A percentile compares a stretch with the other conserved stretches of the same genome.
Evolutionary conservation across 2,113 vertebrate species (phyloP).

Genomic region (Blennius ocellaris): DNA sequence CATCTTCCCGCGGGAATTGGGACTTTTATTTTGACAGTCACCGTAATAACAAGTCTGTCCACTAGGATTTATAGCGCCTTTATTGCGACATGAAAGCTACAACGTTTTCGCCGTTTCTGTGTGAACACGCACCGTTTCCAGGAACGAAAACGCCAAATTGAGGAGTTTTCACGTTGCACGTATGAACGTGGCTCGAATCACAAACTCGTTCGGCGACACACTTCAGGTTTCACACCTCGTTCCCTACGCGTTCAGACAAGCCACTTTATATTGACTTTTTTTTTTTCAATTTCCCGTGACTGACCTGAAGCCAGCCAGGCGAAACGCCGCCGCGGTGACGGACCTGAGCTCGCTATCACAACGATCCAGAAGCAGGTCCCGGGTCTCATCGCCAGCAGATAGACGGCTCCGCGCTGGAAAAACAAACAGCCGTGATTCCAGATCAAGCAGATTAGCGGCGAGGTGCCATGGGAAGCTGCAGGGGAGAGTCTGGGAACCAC

Average conservation of each 20-base stretch:
- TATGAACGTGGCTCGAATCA: too few relatives aligned
- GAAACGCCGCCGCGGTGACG: too few relatives aligned
- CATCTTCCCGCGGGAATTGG: too few relatives aligned
- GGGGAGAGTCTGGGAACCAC: constrained; percentile 65
- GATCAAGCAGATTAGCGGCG: constrained; percentile 67
- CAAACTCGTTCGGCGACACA: too few relatives aligned
- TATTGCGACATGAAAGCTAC: too few relatives aligned
- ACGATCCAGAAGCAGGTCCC: constrained; percentile 61
- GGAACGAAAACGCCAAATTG: too few relatives aligned
- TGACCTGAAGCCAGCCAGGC: constrained; percentile 2
- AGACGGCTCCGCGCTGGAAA: constrained; percentile 62
- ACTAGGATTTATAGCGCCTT: too few relatives aligned
- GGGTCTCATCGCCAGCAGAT: constrained; percentile 70
- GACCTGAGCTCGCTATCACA: constrained; percentile 56
- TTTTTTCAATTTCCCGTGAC: constrained; percentile 39
- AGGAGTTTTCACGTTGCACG: too few relatives aligned
- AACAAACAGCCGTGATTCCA: constrained; percentile 72
- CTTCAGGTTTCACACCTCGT: not conserved
- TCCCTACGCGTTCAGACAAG: not conserved
- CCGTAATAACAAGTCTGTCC: too few relatives aligned
- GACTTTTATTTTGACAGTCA: too few relatives aligned
- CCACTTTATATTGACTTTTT: not conserved
- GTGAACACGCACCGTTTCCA: too few relatives aligned
- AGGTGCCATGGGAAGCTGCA: constrained; percentile 69
- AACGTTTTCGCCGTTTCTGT: too few relatives aligned